A percentile compares a stretch with the other conserved stretches of the same genome.
Conservation (phyloP, 2,888 invertebrate genomes). For the Clistopyga incitator region DNA sequence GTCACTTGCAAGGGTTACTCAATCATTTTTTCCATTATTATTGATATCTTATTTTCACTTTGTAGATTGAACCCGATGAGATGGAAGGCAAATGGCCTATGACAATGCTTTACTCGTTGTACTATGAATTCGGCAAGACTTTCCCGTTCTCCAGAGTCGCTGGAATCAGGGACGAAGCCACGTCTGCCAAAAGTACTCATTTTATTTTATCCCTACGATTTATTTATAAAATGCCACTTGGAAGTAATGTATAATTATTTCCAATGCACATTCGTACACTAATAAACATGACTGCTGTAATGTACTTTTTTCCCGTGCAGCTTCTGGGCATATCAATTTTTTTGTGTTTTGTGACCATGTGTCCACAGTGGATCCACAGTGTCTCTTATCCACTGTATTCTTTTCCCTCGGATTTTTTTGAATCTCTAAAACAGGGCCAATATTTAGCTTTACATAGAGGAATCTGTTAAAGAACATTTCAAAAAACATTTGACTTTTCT, state of each 20-base stretch:
- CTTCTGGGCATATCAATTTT: too few relatives aligned
- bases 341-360: too few relatives aligned
- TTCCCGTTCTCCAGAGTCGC: constrained; percentile 92
- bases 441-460: too few relatives aligned
- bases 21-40: neutral
- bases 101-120: constrained; percentile 91
- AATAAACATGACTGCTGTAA: too few relatives aligned
- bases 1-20: neutral
- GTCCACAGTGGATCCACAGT: too few relatives aligned
- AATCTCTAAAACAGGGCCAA: too few relatives aligned
- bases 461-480: too few relatives aligned
- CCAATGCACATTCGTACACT: neutral
- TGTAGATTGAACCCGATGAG: constrained; percentile 89
- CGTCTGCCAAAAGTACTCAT: constrained; percentile 87
- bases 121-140: constrained; percentile 92
- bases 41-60: constrained; percentile 1
- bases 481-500: too few relatives aligned
- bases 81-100: constrained; percentile 93
- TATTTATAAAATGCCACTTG: neutral
- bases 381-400: too few relatives aligned
- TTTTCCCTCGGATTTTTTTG: too few relatives aligned
- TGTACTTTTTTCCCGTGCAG: too few relatives aligned
- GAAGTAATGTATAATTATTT: neutral
- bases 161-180: constrained; percentile 90
- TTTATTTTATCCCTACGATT: neutral